phyloP scores from a whole-genome alignment of 2,888 invertebrate species.

The Acrobasis suavella region DNA sequence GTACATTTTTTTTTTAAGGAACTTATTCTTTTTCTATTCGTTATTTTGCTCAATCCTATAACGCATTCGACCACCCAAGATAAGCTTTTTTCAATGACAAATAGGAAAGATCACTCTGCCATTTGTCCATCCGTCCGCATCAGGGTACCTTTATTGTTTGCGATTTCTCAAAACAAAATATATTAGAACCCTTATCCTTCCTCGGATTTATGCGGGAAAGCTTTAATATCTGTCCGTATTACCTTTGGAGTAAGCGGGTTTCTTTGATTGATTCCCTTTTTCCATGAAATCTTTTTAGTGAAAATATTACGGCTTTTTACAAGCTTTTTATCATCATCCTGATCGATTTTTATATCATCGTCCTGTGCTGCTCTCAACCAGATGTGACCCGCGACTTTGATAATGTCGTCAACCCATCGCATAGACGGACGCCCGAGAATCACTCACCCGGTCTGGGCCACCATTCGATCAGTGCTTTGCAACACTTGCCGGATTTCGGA shows the following conservation, averaged over 20 bases:
- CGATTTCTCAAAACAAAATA: constrained; percentile 69
- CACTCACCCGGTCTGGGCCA: too few species aligned
- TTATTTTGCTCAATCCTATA: neutral
- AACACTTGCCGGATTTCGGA: too few species aligned
- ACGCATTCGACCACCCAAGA: constrained; percentile 4
- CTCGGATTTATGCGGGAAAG: constrained; percentile 44
- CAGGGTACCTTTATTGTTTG: constrained; percentile 63
- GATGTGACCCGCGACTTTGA: too few species aligned
- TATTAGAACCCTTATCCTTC: constrained; percentile 51
- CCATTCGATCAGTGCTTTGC: too few species aligned
- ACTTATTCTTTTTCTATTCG: neutral
- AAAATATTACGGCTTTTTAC: neutral
- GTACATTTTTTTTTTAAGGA: too few species aligned
- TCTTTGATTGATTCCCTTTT: constrained; percentile 34
- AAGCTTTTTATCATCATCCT: too few species aligned
- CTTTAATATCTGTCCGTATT: constrained; percentile 31
- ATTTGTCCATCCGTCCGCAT: constrained; percentile 52
- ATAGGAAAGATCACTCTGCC: constrained; percentile 52
- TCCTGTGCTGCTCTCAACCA: too few species aligned
- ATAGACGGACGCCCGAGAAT: too few species aligned
- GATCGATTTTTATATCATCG: too few species aligned
- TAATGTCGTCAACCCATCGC: too few species aligned
- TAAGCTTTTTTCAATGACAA: constrained; percentile 56
- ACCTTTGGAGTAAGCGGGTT: constrained; percentile 29
- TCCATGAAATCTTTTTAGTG: constrained; percentile 9